Evolutionary conservation across 2,888 invertebrate genomes (phyloP), one percentile per base, ranked within the genome.

Genomic region (Notodonta dromedarius): DNA sequence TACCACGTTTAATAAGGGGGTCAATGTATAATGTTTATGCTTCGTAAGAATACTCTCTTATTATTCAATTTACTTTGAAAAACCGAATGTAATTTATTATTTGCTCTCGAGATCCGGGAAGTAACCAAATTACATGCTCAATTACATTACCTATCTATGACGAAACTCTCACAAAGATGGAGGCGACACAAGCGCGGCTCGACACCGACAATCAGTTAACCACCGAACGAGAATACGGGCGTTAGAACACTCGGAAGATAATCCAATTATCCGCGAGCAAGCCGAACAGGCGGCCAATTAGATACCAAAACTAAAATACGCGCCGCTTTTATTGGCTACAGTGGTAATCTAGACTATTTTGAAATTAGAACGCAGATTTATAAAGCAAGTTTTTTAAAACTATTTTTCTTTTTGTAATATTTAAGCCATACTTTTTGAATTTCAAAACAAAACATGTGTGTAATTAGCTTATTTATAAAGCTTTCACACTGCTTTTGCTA

Each of bases 201-300:
- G 35, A 54, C 54, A 54, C 60, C 63, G 67, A 75, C 71, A 79
- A 75, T 79, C 75, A 78, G 79, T 82, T 78, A 78, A 76, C 80
- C 79, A 71, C 78, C 60, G 67, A 79, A 81, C 69, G 67, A 65
- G 72, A 71, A 76, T 78, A 79, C 73, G 71, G 80, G 78, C 73
- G 77, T 77, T 61, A 71, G 72, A 80, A 78, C 75, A 79, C 74
- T 73, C 72, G 63, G 67, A 69, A 76, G 83, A 82, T 86, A 86
- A 85, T 84, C 84, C 84, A 85, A 86, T 86, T 86, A 86, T 77
- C 73, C 74, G 71, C 60, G 74, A 78, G 79, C 79, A 76, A 77
- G 77, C 77, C 71, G 73, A 76, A 79, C 81, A 78, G 72, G 71
- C 77, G 70, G 76, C 81, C 82, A 85, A 85, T 86, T 84, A 85